Base-by-base conservation (phyloP, 2,888 invertebrate species). In the Microctonus aethiopoides region DNA sequence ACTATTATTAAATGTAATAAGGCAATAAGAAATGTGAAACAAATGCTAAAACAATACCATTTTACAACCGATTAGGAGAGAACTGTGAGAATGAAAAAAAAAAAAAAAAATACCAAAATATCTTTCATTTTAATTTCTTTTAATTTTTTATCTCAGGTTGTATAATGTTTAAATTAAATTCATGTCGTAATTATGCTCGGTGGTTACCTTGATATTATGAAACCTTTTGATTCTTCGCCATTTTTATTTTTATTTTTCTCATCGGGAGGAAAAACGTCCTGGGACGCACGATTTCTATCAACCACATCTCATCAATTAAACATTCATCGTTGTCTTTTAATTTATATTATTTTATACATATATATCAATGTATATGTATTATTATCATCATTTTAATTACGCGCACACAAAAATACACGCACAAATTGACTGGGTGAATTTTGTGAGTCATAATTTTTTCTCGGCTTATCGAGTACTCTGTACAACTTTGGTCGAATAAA, bases 111-210 rank as follows among this genome's bases (percentile, higher is more conserved):
- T 9, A 16, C 7, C n/a, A 46, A 4, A 67, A 63, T 63, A 57
- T 3, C 13, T 54, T 11, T 5, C 13, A 11, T 26, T 54, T 73
- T 64, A 67, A 68, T 32, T 32, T 61, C 7, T 52, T 80, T 81
- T 79, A 77, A 78, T 79, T 68, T 81, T 82, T 84, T 84, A 81
- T 84, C 83, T 83, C 81, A 81, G 80, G 81, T 84, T 83, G 83
- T 84, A 84, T 80, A 79, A 82, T 81, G 78, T 81, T 84, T 80
- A 81, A 82, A 85, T 85, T 85, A 83, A 85, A 85, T 81, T 80
- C 81, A 83, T 84, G 85, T 84, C 81, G 80, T 83, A 83, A 84
- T 81, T 78, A 84, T 76, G 74, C 76, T 74, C 72, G 72, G 68
- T 76, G 70, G 61, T 70, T 39, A 63, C n/a, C 72, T 70, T 36